Conservation (phyloP, 1,140 invertebrate species). For the Micrasema longulum region DNA sequence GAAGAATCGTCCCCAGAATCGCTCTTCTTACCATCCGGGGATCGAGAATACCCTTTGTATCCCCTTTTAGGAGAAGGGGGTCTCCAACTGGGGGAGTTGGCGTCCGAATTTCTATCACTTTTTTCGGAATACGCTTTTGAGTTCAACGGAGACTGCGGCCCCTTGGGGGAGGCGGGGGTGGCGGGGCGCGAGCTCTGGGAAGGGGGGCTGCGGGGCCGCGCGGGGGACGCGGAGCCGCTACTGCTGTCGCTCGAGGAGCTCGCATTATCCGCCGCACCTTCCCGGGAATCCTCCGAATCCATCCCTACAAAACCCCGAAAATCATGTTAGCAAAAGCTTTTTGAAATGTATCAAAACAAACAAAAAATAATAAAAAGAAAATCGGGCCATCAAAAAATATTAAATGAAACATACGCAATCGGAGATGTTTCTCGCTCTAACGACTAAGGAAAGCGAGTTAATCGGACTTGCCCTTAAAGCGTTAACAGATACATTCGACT, state of each 20-base stretch:
- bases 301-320: slow-evolving; percentile 60
- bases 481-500: slow-evolving; percentile 50
- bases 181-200: slow-evolving; percentile 7
- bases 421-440: slow-evolving; percentile 15
- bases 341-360: neutral
- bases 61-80: slow-evolving; percentile 17
- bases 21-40: slow-evolving; percentile 14
- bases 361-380: slow-evolving; percentile 28
- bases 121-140: neutral
- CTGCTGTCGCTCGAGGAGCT: slow-evolving; percentile 60
- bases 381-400: slow-evolving; percentile 16
- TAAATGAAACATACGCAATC: slow-evolving; percentile 16
- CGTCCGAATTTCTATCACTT: slow-evolving; percentile 35
- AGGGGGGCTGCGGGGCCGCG: slow-evolving; percentile 51
- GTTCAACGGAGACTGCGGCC: neutral
- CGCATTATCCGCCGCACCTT: slow-evolving; percentile 60
- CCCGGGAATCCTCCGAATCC: slow-evolving; percentile 68
- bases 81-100: slow-evolving; percentile 27
- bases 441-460: slow-evolving; percentile 35
- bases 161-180: slow-evolving; percentile 9
- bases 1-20: slow-evolving; percentile 40
- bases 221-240: slow-evolving; percentile 63
- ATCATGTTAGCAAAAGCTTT: slow-evolving; percentile 1
- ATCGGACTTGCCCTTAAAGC: slow-evolving; percentile 46
- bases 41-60: neutral